A percentile compares a stretch with the other conserved stretches of the same genome.
These are phyloP conservation scores for Telmatherina bonti DNA, from an alignment of 2,797 vertebrate species.

Conservation along the genomic window DNA sequence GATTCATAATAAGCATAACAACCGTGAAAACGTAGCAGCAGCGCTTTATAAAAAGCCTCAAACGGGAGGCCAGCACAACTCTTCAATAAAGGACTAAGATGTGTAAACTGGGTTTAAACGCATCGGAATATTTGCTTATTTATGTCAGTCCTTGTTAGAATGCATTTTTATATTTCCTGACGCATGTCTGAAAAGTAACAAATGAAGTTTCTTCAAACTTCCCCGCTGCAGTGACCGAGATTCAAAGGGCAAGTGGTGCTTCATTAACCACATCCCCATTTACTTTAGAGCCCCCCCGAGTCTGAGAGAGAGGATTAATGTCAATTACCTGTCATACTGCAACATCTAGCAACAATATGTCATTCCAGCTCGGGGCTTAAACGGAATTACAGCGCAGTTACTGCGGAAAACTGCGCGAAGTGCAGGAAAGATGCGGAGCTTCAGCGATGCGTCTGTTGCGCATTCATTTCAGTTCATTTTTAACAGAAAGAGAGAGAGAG, in stretches of 20 bases:
- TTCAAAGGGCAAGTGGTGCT: conserved; percentile 81
- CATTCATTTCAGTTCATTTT: background rate
- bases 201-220: conserved; percentile 71
- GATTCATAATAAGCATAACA: conserved; percentile 76
- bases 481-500: no score
- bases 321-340: conserved; percentile 80
- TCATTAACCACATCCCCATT: conserved; percentile 80
- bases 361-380: conserved; percentile 11
- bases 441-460: background rate
- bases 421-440: background rate
- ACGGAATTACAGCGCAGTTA: background rate
- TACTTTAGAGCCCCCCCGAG: conserved; percentile 72
- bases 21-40: conserved; percentile 18
- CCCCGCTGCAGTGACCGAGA: conserved; percentile 70
- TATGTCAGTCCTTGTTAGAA: background rate
- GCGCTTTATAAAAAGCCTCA: conserved; percentile 34
- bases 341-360: conserved; percentile 61
- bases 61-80: conserved; percentile 21
- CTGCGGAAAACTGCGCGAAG: background rate
- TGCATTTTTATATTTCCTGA: conserved; percentile 25
- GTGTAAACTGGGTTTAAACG: background rate
- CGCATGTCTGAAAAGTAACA: conserved; percentile 40
- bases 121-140: background rate
- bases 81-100: conserved; percentile 5
- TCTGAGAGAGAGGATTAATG: conserved; percentile 78